phyloP scores from a whole-genome alignment of 2,113 vertebrate genomes.

The Bufo bufo region DNA sequence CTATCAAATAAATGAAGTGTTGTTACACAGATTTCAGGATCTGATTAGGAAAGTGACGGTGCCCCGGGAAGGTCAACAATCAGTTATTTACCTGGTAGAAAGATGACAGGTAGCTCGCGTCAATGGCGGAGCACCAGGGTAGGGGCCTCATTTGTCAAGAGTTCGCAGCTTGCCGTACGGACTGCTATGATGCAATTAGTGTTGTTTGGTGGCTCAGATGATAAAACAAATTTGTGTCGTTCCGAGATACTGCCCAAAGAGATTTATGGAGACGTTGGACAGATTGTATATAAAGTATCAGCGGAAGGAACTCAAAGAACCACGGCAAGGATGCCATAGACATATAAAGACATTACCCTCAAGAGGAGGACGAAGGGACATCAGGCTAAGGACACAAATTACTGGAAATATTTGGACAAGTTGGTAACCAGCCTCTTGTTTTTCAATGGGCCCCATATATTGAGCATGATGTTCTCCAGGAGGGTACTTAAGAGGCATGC shows the following conservation, averaged over 20 bases:
- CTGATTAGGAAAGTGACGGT: constrained; percentile 86
- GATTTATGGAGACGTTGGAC: not conserved
- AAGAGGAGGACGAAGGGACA: not conserved
- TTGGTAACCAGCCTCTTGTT: too few species aligned
- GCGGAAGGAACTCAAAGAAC: not conserved
- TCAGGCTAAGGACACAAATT: not conserved
- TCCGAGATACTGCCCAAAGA: not conserved
- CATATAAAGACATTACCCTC: not conserved
- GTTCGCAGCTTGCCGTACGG: not conserved
- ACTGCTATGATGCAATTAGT: constrained; percentile 30
- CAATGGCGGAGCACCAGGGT: constrained; percentile 61
- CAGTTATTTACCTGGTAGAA: constrained; percentile 81
- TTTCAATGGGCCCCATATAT: not conserved
- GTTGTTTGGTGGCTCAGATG: not conserved
- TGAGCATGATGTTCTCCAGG: not conserved
- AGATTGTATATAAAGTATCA: not conserved
- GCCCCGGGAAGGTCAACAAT: constrained; percentile 82
- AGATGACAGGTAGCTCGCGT: constrained; percentile 86
- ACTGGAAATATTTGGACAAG: not conserved
- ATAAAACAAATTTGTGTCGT: constrained; percentile 22
- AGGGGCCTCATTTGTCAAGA: constrained; percentile 51
- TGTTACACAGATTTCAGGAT: constrained; percentile 88
- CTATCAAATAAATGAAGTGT: constrained; percentile 89
- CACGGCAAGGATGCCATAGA: not conserved
- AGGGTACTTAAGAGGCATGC: not conserved